Evolutionary conservation across 2,888 invertebrate genomes (phyloP).

Genomic region (Pristionchus japonicus): DNA sequence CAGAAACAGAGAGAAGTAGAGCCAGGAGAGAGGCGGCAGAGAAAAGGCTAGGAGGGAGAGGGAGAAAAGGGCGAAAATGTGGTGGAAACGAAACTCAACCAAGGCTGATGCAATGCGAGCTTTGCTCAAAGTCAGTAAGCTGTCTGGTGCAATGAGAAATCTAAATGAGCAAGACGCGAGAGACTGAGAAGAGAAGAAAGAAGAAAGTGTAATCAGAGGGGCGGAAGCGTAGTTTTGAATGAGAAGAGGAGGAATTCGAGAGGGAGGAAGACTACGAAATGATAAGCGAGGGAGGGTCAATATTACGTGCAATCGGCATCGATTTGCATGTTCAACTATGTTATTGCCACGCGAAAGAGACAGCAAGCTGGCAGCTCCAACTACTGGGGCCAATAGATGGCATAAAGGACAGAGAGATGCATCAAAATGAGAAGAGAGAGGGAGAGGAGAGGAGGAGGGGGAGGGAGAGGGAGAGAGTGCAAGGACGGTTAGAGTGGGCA

Average conservation of each 20-base stretch:
- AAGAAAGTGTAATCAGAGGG: constrained; percentile 15
- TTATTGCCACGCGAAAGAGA: not conserved
- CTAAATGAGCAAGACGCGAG: not conserved
- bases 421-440: not conserved
- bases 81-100: not conserved
- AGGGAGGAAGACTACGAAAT: not conserved
- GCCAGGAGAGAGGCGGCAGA: not conserved
- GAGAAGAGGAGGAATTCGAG: constrained; percentile 1
- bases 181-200: too few relatives aligned
- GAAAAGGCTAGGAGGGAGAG: not conserved
- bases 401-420: constrained; percentile 28
- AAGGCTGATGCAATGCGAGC: constrained; percentile 23
- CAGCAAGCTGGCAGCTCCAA: not conserved
- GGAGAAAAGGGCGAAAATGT: not conserved
- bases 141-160: not conserved
- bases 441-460: not conserved
- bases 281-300: constrained; percentile 4
- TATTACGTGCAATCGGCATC: not conserved
- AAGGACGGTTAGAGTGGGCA: not conserved
- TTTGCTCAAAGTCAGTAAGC: not conserved
- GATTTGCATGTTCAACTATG: not conserved
- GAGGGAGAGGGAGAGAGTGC: not conserved
- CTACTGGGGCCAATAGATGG: not conserved
- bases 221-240: constrained; percentile 14
- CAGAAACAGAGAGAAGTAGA: not conserved